phyloP scores from a whole-genome alignment of 2,797 vertebrate genomes.

The Channa striata region DNA sequence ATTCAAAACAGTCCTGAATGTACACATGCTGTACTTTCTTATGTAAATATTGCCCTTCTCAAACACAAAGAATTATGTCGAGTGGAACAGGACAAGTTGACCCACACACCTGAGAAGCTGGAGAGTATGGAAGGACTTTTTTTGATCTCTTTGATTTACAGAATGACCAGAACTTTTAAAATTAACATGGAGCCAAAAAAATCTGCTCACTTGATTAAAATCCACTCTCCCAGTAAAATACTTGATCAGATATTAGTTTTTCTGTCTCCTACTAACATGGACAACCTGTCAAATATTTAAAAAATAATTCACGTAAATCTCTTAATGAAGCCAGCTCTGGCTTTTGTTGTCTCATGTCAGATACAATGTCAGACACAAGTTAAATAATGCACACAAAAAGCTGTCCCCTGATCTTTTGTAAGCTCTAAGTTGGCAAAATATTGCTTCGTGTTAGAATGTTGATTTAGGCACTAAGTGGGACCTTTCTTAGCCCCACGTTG shows the following conservation, averaged over 20 bases:
- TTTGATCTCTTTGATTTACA: background rate
- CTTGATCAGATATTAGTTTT: too few species aligned
- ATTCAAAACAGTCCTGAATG: slow-evolving; percentile 52
- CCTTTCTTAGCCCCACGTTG: background rate
- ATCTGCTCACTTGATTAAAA: background rate
- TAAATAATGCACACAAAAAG: background rate
- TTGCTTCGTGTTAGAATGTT: background rate
- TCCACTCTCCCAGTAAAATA: too few species aligned
- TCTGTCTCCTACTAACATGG: too few species aligned
- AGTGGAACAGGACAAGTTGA: background rate
- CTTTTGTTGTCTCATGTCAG: background rate
- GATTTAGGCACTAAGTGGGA: background rate
- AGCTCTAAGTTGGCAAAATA: background rate
- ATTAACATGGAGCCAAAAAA: background rate
- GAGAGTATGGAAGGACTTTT: background rate
- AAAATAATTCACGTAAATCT: too few species aligned
- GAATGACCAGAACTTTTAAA: background rate
- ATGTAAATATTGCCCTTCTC: background rate
- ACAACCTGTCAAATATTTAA: too few species aligned
- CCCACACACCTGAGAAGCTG: background rate
- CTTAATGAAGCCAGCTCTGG: background rate
- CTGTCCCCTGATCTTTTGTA: background rate
- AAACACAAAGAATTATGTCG: slow-evolving; percentile 19
- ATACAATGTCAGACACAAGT: background rate
- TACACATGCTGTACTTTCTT: slow-evolving; percentile 20